These are phyloP conservation scores for Megalopta genalis DNA, from an alignment of 1,140 invertebrate genomes.

Conservation along the genomic window DNA sequence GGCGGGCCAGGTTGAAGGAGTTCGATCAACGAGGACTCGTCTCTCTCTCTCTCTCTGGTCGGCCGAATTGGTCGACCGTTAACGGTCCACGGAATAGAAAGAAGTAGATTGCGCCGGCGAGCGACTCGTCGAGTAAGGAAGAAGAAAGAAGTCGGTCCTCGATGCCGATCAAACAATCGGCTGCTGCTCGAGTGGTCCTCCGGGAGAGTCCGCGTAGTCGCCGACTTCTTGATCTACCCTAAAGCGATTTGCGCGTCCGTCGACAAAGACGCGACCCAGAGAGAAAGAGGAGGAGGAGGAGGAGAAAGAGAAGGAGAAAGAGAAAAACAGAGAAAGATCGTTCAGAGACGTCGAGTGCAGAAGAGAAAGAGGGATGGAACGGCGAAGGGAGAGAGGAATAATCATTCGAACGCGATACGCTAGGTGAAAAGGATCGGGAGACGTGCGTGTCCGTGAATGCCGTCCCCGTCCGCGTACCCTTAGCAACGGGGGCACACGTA, in stretches of 20 bases:
- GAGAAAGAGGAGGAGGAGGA: constrained; percentile 1
- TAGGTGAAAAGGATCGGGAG: constrained; percentile 60
- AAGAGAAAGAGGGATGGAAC: not conserved
- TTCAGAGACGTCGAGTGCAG: too few relatives aligned
- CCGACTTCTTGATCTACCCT: constrained; percentile 67
- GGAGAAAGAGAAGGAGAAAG: not conserved
- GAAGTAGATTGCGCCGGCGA: constrained; percentile 10
- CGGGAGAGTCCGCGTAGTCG: constrained; percentile 47
- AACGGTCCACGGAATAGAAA: constrained; percentile 47
- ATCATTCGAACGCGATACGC: constrained; percentile 42
- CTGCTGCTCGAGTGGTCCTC: constrained; percentile 64
- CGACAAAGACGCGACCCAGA: constrained; percentile 43
- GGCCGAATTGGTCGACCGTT: constrained; percentile 52
- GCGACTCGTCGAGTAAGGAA: constrained; percentile 47
- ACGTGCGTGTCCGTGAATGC: constrained; percentile 58
- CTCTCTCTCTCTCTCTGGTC: constrained; percentile 12
- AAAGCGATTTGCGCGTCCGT: constrained; percentile 57
- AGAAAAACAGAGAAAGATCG: not conserved
- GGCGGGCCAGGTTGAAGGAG: not conserved
- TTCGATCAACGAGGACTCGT: constrained; percentile 3
- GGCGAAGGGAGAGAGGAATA: constrained; percentile 24
- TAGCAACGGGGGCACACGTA: constrained; percentile 42
- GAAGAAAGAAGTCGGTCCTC: constrained; percentile 64
- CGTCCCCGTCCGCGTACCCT: constrained; percentile 13
- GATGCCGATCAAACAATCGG: constrained; percentile 70